Conservation (phyloP, 2,113 vertebrate species). For the Cynoglossus semilaevis region DNA sequence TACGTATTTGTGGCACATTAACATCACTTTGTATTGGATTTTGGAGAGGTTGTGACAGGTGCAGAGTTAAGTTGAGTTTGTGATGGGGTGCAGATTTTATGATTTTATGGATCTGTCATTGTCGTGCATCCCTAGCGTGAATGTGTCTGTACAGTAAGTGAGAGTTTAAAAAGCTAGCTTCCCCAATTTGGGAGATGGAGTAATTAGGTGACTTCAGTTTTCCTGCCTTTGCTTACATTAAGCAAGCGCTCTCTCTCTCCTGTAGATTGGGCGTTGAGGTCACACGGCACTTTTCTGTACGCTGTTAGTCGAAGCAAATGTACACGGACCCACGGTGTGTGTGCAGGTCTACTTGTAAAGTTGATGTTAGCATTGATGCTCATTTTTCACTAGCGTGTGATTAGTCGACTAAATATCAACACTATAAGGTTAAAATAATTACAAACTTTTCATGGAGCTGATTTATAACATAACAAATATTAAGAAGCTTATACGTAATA, state of each 20-base stretch:
- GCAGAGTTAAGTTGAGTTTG: constrained; percentile 7
- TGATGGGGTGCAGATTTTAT: constrained; percentile 12
- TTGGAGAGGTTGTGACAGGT: constrained; percentile 21
- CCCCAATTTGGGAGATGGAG: constrained; percentile 39
- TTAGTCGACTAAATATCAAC: constrained; percentile 24
- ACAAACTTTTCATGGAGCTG: constrained; percentile 16
- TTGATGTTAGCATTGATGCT: constrained; percentile 24
- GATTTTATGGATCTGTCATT: too few relatives aligned
- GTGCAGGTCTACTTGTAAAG: constrained; percentile 35
- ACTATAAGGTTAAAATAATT: constrained; percentile 24
- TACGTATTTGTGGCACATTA: constrained; percentile 52
- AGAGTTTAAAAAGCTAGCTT: constrained; percentile 31
- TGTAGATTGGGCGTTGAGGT: constrained; percentile 40
- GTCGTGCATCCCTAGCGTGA: too few relatives aligned
- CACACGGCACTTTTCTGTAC: constrained; percentile 50
- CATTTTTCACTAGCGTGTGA: constrained; percentile 2
- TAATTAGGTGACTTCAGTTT: constrained; percentile 16
- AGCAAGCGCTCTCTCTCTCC: constrained; percentile 51
- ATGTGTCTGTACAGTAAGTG: constrained; percentile 5
- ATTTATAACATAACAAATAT: constrained; percentile 1
- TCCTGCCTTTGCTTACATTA: constrained; percentile 61
- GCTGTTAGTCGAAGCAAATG: constrained; percentile 40
- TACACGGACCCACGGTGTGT: constrained; percentile 49
- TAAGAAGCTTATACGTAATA: constrained; percentile 14
- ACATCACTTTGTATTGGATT: constrained; percentile 26